Percentiles rank a stretch among this genome's conserved stretches.
Conservation (phyloP, 2,797 vertebrate genomes). For the Antennarius maculatus region DNA sequence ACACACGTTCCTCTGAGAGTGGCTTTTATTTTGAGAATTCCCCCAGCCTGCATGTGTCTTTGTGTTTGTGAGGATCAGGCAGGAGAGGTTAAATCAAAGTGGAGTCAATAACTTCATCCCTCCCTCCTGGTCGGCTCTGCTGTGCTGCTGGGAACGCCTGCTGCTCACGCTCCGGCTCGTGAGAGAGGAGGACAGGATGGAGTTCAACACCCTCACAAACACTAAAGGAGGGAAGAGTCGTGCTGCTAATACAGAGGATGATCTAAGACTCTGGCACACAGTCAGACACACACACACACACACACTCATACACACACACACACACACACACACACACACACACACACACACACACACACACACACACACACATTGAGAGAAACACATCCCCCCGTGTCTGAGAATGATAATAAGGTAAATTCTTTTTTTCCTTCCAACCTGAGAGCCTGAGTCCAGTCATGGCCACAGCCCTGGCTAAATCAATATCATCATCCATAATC, state of each 20-base stretch:
- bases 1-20: constrained; percentile 11
- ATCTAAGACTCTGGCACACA: constrained; percentile 64
- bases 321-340: constrained; percentile 34
- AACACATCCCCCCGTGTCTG: constrained; percentile 57
- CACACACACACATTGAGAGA: constrained; percentile 33
- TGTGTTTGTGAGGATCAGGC: constrained; percentile 58
- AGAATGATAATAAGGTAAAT: constrained; percentile 77
- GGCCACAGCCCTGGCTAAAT: constrained; percentile 73
- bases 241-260: constrained; percentile 71
- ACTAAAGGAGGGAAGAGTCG: constrained; percentile 59
- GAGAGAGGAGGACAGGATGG: constrained; percentile 66
- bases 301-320: constrained; percentile 43
- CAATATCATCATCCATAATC: constrained; percentile 82
- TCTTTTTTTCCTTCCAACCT: constrained; percentile 71
- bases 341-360: constrained; percentile 34
- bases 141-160: constrained; percentile 67
- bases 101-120: constrained; percentile 76
- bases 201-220: constrained; percentile 66
- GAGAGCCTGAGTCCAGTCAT: constrained; percentile 75
- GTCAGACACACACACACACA: constrained; percentile 4
- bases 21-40: constrained; percentile 54
- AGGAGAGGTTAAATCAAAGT: constrained; percentile 77
- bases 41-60: constrained; percentile 58
- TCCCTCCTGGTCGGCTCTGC: constrained; percentile 54
- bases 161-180: constrained; percentile 53